Evolutionary conservation across 2,888 invertebrate genomes (phyloP), one percentile per base, ranked within the genome.

Genomic region (Gnatocerus cornutus): DNA sequence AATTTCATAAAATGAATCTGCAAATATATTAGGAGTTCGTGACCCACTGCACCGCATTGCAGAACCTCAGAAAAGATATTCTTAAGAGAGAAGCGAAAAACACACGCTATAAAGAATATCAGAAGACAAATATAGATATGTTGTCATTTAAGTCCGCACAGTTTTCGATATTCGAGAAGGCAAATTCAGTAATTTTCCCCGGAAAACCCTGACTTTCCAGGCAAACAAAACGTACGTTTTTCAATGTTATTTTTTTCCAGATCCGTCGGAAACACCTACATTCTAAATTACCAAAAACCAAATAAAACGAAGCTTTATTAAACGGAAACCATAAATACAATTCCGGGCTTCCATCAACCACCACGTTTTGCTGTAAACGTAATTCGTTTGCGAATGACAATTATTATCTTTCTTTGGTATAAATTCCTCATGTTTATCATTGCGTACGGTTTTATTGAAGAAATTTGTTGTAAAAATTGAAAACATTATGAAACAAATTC

Each of bases 401-500:
- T 56, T 56, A 43, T 43, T 56, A 37, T 56, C 43, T 43, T 43
- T 43, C 9, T 9, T 7, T 29, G 27, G n/a, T 14, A 37, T 27
- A 53, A 30, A 53, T 13, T 13, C 29, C 10, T 13, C 13, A 12
- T 56, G 37, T 43, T 56, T 27, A 41, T 21, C 12, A 21, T 13
- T 9, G 9, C 12, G 43, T 8, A 16, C 12, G 37, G 30, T 52
- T 62, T 14, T 29, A 39, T 50, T 13, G 62, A 48, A 45, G 10
- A 45, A 48, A 16, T 59, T 30, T 29, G 10, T 56, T 41, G 27
- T 37, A 37, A 61, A 48, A 62, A 62, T 45, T 52, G 50, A 16
- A 39, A 52, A 62, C 48, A 61, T 33, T 30, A 45, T 61, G n/a
- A 61, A 59, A 59, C 46, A 62, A 50, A 62, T 50, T 48, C 39